Evolutionary conservation across 2,797 vertebrate genomes (phyloP), one percentile per base, ranked within the genome.

Genomic region (Neoniphon sammara): DNA sequence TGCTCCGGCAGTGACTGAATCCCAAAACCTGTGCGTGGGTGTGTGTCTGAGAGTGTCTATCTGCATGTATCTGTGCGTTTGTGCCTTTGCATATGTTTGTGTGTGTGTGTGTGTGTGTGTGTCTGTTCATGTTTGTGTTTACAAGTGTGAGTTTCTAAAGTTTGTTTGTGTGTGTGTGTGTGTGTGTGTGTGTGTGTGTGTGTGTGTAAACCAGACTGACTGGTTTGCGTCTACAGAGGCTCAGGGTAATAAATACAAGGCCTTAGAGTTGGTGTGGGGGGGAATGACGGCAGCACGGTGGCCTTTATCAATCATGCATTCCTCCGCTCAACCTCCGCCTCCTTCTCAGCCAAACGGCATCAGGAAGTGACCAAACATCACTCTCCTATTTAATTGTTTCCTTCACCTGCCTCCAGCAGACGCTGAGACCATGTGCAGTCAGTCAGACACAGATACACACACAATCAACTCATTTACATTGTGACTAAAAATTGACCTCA

Each of bases 201-300:
- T 78, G 83, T 60, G 73, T 91, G 85, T 90, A 92, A 90, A 91
- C 87, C 87, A 93, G 85, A 89, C 83, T 59, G 87, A 80, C 82
- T 82, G 78, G 84, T 86, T 90, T 93, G 84, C 75, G 58, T 92
- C 85, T 88, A 73, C 77, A 75, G 77, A 83, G 81, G 80, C 70
- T 69, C 78, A 82, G 81, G 83, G 89, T 93, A 95, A 95, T 93
- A 94, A 94, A 93, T 89, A 88, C 66, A 87, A 67, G 71, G 69
- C 74, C 79, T 79, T 83, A 75, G 77, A 82, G 75, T 58, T 49
- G 62, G 71, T 44, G 85, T 34, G 31, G 73, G 82, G 75, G 69
- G 71, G 78, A 80, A 86, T 87, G 90, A 93, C 86, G 89, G 87
- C 89, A 88, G 82, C 83, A 53, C 56, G 71, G 84, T 56, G 55